Conservation (phyloP, 2,797 vertebrate genomes). For the Harpagifer antarcticus region DNA sequence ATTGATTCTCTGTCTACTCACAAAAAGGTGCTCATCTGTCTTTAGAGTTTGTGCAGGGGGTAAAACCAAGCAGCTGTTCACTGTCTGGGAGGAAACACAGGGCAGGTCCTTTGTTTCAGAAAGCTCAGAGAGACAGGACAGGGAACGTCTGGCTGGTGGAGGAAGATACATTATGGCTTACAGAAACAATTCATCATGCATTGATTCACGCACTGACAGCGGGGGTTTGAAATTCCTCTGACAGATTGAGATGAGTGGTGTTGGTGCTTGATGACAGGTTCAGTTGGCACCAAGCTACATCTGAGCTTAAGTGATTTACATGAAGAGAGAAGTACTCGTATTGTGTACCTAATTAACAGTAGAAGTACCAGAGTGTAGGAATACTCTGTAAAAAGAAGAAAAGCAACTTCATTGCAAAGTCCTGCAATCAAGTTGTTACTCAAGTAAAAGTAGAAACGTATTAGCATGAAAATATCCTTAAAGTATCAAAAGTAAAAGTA, state of each 20-base stretch:
- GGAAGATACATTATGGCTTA: background rate
- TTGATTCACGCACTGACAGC: background rate
- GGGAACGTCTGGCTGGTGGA: background rate
- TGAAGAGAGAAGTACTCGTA: background rate
- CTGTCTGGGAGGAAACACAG: background rate
- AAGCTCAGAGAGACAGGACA: background rate
- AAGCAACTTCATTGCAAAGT: no score
- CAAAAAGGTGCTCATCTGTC: conserved; percentile 2
- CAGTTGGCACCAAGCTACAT: background rate
- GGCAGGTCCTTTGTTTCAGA: background rate
- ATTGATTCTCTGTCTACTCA: background rate
- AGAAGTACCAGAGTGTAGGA: no score
- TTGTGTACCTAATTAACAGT: no score
- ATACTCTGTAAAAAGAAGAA: no score
- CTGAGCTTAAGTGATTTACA: conserved; percentile 4
- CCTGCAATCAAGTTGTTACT: no score
- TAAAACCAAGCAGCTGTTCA: conserved; percentile 7
- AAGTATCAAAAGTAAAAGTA: no score
- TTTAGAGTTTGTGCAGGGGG: background rate
- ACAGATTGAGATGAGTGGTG: conserved; percentile 18
- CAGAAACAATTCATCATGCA: conserved; percentile 13
- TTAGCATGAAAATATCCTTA: no score
- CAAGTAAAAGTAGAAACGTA: no score
- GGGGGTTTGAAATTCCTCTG: background rate
- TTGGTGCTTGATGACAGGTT: conserved; percentile 17